Evolutionary conservation across 1,140 invertebrate genomes (phyloP).

Genomic region (Laupala kohalensis): DNA sequence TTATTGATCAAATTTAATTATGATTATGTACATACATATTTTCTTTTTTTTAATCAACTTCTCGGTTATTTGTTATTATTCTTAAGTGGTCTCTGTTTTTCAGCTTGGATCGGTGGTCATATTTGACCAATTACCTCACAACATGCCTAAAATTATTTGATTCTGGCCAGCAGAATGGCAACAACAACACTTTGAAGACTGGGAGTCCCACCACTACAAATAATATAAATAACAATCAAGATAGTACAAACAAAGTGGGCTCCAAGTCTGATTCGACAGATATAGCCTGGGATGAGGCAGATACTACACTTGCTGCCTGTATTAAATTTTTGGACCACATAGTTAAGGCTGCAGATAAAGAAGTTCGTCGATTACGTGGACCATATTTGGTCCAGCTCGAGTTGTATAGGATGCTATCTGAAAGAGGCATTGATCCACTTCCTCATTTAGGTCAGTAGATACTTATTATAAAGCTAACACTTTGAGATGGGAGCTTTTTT

Average conservation of each 20-base stretch:
- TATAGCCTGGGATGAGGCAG: constrained; percentile 1
- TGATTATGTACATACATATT: no score
- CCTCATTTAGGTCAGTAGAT: constrained; percentile 29
- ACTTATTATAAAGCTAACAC: background rate
- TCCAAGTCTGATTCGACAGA: background rate
- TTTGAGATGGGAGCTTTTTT: background rate
- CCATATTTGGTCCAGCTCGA: constrained; percentile 72
- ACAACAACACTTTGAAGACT: background rate
- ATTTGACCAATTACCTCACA: constrained; percentile 55
- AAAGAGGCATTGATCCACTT: constrained; percentile 33
- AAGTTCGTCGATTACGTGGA: constrained; percentile 39
- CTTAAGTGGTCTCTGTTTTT: constrained; percentile 10
- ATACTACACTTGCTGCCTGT: constrained; percentile 8
- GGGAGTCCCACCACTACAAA: background rate
- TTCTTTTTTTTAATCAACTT: no score
- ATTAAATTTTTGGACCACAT: background rate
- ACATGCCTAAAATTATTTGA: constrained; percentile 42
- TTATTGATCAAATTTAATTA: no score
- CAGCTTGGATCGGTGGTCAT: constrained; percentile 62
- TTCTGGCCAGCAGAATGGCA: constrained; percentile 1
- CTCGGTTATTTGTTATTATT: no score
- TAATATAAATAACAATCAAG: background rate
- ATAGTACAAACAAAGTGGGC: background rate
- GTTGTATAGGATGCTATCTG: constrained; percentile 47
- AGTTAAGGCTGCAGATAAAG: background rate